Evolutionary conservation across 2,888 invertebrate genomes (phyloP).

Genomic region (Coelinius sp.): DNA sequence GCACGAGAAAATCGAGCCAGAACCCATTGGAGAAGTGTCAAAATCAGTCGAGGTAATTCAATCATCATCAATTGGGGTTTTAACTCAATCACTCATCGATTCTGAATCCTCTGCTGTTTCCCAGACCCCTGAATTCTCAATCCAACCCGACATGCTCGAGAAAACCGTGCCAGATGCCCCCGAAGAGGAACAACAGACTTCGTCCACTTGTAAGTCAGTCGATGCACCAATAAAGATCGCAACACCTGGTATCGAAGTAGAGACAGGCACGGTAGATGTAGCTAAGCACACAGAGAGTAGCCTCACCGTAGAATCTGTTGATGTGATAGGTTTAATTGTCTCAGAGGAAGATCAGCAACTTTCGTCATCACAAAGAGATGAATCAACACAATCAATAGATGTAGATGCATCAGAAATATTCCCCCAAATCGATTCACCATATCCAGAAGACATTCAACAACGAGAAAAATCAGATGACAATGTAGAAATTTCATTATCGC

Average conservation of each 20-base stretch:
- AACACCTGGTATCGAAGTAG: conserved; percentile 61
- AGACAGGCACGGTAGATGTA: conserved; percentile 68
- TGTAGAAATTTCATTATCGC: background rate
- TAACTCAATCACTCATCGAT: conserved; percentile 50
- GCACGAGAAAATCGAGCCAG: conserved; percentile 47
- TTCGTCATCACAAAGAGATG: background rate
- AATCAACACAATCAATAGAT: too few species aligned
- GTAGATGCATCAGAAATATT: too few species aligned
- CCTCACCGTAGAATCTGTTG: conserved; percentile 63
- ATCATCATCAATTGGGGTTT: conserved; percentile 5
- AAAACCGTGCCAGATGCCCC: conserved; percentile 55
- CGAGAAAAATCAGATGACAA: background rate
- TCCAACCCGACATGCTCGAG: conserved; percentile 43
- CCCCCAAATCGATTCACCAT: too few species aligned
- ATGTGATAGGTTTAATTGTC: conserved; percentile 47
- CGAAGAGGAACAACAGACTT: conserved; percentile 39
- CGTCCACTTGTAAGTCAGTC: conserved; percentile 65
- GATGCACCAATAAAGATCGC: conserved; percentile 60
- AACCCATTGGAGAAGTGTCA: background rate
- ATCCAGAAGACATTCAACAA: conserved; percentile 19
- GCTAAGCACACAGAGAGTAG: conserved; percentile 64
- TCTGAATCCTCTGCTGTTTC: conserved; percentile 57
- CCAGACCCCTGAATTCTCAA: conserved; percentile 56
- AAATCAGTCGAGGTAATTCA: conserved; percentile 55
- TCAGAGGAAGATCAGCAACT: conserved; percentile 42